phyloP scores from a whole-genome alignment of 2,113 vertebrate species.

The Lates calcarifer region DNA sequence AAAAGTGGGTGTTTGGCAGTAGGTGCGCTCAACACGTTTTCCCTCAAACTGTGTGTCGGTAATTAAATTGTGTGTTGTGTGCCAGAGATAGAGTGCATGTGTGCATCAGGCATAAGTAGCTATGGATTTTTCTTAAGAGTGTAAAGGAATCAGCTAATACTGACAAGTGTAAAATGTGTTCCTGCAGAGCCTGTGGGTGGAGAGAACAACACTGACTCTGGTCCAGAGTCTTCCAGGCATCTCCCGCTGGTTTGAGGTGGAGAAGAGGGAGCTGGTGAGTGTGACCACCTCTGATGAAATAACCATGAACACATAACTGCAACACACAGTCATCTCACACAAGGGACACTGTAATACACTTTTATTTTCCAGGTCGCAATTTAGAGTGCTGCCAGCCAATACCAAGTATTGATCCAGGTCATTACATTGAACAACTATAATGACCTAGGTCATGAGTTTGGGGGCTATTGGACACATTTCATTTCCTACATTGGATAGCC shows the following conservation, averaged over 20 bases:
- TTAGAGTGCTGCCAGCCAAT: constrained; percentile 22
- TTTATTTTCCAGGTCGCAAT: constrained; percentile 43
- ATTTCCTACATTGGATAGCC: constrained; percentile 21
- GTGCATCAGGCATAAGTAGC: constrained; percentile 9
- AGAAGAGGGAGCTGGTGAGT: constrained; percentile 97
- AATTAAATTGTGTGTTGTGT: constrained; percentile 36
- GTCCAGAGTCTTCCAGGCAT: constrained; percentile 99
- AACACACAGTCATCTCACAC: constrained; percentile 6
- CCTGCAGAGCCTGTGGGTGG: constrained; percentile 96
- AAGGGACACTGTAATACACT: constrained; percentile 15
- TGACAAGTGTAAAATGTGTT: constrained; percentile 39
- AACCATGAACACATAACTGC: not conserved
- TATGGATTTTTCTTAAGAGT: constrained; percentile 23
- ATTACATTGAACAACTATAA: constrained; percentile 48
- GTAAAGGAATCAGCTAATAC: constrained; percentile 9
- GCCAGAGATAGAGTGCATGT: not conserved
- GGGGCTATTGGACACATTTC: constrained; percentile 27
- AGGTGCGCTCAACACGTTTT: constrained; percentile 25
- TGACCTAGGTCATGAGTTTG: constrained; percentile 39
- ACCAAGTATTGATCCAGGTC: constrained; percentile 55
- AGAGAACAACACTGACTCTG: constrained; percentile 95
- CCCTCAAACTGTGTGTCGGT: not conserved
- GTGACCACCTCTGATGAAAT: constrained; percentile 17
- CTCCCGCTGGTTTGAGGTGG: constrained; percentile 99
- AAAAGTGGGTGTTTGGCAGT: constrained; percentile 52